A percentile compares a stretch with the other conserved stretches of the same genome.
These are phyloP conservation scores for Drosophila kambysellisi DNA, from an alignment of 2,888 invertebrate genomes.

Conservation along the genomic window DNA sequence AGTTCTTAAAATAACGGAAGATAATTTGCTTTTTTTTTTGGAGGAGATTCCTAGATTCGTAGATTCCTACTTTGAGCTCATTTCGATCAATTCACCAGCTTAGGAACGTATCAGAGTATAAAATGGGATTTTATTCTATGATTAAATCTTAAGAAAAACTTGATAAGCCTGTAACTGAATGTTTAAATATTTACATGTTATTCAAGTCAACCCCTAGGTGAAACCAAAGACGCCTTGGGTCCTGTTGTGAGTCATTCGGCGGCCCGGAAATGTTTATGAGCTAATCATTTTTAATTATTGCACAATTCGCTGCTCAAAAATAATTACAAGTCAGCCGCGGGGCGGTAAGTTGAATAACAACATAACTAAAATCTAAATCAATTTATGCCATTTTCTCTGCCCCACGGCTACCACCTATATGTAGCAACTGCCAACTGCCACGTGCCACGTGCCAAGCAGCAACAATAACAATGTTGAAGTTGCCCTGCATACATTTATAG, in stretches of 20 bases:
- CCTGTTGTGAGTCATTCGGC: conserved; percentile 36
- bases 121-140: background rate
- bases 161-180: background rate
- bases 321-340: conserved; percentile 57
- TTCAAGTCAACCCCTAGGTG: background rate
- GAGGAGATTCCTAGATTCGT: no score
- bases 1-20: no score
- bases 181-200: background rate
- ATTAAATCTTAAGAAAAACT: background rate
- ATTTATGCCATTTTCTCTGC: conserved; percentile 57
- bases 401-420: conserved; percentile 32
- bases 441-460: conserved; percentile 68
- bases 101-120: background rate
- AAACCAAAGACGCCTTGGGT: conserved; percentile 1
- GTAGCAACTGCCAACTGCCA: conserved; percentile 46
- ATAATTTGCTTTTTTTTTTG: no score
- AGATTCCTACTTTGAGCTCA: background rate
- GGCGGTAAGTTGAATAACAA: conserved; percentile 46
- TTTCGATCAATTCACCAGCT: background rate
- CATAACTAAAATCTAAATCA: conserved; percentile 76
- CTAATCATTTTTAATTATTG: conserved; percentile 73
- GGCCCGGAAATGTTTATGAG: conserved; percentile 65
- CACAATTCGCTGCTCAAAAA: conserved; percentile 62
- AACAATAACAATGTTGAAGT: conserved; percentile 57
- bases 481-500: conserved; percentile 52